Evolutionary conservation across 30 jellyfish, hydroid and myxozoan species (phyloP).

Genomic region (Turritopsis rubra): DNA sequence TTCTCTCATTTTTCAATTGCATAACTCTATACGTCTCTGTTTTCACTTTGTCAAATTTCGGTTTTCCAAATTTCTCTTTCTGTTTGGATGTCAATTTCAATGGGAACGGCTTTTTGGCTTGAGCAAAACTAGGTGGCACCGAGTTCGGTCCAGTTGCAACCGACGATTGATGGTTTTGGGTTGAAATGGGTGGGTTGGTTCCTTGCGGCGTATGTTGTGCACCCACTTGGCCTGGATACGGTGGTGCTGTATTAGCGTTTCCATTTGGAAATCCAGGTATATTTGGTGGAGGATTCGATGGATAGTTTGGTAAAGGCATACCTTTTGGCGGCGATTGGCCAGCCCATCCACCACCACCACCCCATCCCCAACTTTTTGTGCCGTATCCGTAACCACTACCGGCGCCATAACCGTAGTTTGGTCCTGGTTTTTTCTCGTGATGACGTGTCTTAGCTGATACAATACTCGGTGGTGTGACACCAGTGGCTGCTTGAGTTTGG

Average conservation of each 20-base stretch:
- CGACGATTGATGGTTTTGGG: slow-evolving; percentile 14
- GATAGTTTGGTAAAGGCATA: slow-evolving; percentile 18
- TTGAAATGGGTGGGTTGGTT: background rate
- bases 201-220: slow-evolving; percentile 10
- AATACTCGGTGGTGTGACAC: background rate
- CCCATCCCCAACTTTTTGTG: slow-evolving; percentile 30
- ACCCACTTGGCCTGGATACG: slow-evolving; percentile 2
- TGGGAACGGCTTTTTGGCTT: background rate
- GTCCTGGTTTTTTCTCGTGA: slow-evolving; percentile 13
- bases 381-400: slow-evolving; percentile 40
- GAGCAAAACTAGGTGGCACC: background rate
- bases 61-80: background rate
- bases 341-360: slow-evolving; percentile 48
- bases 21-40: background rate
- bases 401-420: slow-evolving; percentile 25
- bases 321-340: slow-evolving; percentile 27
- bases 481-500: background rate
- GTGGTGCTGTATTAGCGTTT: background rate
- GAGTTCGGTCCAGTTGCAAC: slow-evolving; percentile 8
- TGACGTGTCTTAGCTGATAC: slow-evolving; percentile 8
- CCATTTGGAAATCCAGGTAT: slow-evolving; percentile 28
- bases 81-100: background rate
- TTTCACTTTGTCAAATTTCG: background rate
- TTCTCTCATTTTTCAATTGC: background rate
- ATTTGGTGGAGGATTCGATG: slow-evolving; percentile 21